Evolutionary conservation across 2,797 vertebrate species (phyloP), one percentile per base, ranked within the genome.

Genomic region (Mormyrops attenuatus): DNA sequence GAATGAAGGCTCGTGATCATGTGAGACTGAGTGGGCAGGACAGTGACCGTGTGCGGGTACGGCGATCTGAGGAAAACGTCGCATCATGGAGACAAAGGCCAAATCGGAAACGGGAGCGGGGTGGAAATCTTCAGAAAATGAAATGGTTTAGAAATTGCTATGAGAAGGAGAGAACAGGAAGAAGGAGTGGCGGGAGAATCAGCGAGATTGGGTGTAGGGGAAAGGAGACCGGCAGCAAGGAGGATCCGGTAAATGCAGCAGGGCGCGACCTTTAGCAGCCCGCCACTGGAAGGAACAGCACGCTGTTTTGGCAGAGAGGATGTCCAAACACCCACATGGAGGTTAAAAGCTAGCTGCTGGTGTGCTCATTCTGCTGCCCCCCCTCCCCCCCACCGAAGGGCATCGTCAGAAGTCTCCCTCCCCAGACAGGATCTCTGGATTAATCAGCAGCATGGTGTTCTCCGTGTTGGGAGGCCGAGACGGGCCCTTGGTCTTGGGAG

Each of bases 401-500:
- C 82, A 85, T 85, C 7, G 47, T 85, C n/a, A 85, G 44, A 85
- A 85, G 38, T 50, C 82, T 85, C 41, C 47, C 44, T 50, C 44
- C 82, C 47, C 73, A 80, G 34, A 8, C 17, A 44, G 73, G 38
- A 80, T 80, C 73, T 80, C 73, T 44, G 73, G 41, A 44, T 80
- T 80, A 80, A 80, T 80, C 73, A 80, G 38, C 49, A 77, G 85
- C 63, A 9, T 26, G 34, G 49, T 50, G 52, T 88, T 52, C 86
- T 90, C 22, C 17, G 38, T 52, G 73, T 90, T 82, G n/a, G 73
- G 44, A 80, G 77, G 95, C 94, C 91, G 93, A 91, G 93, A 90
- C 57, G n/a, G 92, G 93, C 95, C 91, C 91, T 90, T 91, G 92
- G 95, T 94, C 93, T 93, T 90, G 91, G 93, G 91, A 92, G 92